Conservation (phyloP, 2,113 vertebrate species). For the Benitochromis conjunctus region DNA sequence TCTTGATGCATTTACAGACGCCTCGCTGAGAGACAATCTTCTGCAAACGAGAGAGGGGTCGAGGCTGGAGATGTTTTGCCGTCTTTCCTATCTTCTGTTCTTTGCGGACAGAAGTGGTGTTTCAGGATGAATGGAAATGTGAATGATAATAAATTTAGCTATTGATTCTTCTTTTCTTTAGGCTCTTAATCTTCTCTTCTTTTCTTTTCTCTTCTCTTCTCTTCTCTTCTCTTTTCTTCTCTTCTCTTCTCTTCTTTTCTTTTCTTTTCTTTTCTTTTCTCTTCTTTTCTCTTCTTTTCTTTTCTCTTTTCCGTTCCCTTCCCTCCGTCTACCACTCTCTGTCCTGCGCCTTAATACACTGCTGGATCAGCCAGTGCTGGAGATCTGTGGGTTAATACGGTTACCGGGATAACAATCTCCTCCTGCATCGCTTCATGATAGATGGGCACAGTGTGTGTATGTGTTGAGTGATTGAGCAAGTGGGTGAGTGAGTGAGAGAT, state of each 20-base stretch:
- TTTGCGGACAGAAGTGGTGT: neutral
- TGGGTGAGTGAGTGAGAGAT: conserved; percentile 67
- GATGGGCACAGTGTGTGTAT: conserved; percentile 63
- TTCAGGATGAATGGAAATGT: conserved; percentile 28
- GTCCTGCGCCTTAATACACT: conserved; percentile 55
- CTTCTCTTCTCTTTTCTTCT: neutral
- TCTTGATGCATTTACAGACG: conserved; percentile 57
- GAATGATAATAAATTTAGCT: conserved; percentile 27
- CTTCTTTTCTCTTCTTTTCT: neutral
- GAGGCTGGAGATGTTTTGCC: neutral
- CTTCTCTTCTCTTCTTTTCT: neutral
- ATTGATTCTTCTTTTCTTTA: conserved; percentile 29
- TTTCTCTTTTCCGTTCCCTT: neutral
- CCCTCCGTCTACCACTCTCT: neutral
- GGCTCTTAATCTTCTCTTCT: neutral
- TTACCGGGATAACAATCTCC: conserved; percentile 75
- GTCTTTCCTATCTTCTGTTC: conserved; percentile 14
- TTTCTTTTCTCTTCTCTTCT: neutral
- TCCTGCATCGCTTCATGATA: conserved; percentile 63
- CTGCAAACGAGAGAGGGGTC: neutral
- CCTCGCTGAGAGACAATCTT: conserved; percentile 38
- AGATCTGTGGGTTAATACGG: conserved; percentile 73
- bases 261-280: neutral
- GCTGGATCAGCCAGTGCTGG: conserved; percentile 54
- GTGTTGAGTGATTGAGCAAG: conserved; percentile 68